Evolutionary conservation across 2,113 vertebrate species (phyloP).

Genomic region (Chroicocephalus ridibundus): DNA sequence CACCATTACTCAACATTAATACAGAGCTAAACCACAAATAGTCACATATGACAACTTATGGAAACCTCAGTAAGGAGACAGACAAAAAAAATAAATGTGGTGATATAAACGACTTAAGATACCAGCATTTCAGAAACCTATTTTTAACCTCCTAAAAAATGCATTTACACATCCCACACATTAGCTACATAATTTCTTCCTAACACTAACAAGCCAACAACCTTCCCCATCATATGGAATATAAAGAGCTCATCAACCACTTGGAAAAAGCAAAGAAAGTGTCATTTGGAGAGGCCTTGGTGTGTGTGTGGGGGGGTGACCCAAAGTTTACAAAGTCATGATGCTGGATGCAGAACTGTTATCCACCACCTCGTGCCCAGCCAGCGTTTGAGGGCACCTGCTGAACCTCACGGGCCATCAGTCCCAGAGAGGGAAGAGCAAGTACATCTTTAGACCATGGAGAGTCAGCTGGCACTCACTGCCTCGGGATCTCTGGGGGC

Average conservation of each 20-base stretch:
- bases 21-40: background rate
- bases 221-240: background rate
- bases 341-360: background rate
- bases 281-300: background rate
- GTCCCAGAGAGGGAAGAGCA: background rate
- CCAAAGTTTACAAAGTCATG: background rate
- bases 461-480: background rate
- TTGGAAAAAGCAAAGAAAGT: background rate
- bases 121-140: background rate
- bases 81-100: background rate
- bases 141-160: background rate
- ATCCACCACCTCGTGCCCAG: background rate
- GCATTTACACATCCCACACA: background rate
- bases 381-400: background rate
- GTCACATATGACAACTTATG: background rate
- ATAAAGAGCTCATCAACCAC: background rate
- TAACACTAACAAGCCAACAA: background rate
- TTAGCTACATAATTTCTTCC: background rate
- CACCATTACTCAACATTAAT: background rate
- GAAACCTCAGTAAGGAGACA: background rate
- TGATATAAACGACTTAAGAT: background rate
- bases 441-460: no score
- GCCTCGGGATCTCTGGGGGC: fast-evolving
- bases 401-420: background rate
- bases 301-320: background rate